A percentile compares a stretch with the other conserved stretches of the same genome.
Conservation (phyloP, 2,888 invertebrate species). For the Idaea biselata region DNA sequence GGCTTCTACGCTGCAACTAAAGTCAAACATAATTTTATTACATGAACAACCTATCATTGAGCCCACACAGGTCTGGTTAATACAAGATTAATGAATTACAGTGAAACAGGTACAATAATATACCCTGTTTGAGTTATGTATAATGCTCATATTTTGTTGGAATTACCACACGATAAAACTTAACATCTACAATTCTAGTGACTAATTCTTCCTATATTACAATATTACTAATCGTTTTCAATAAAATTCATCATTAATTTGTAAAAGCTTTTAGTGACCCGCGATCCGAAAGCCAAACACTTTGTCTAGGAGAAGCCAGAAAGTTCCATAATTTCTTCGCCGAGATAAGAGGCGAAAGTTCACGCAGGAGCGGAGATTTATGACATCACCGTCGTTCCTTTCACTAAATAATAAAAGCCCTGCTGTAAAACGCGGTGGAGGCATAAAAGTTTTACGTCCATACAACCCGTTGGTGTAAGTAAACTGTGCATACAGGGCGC, state of each 20-base stretch:
- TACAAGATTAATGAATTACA: constrained; percentile 68
- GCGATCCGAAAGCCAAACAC: constrained; percentile 75
- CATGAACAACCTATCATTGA: constrained; percentile 60
- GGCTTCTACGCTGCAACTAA: constrained; percentile 49
- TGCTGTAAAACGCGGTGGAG: constrained; percentile 76
- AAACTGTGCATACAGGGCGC: constrained; percentile 57
- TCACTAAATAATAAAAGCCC: constrained; percentile 80
- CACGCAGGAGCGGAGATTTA: constrained; percentile 80
- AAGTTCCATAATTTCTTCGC: constrained; percentile 79
- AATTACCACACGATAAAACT: constrained; percentile 28
- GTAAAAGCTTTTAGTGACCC: constrained; percentile 72
- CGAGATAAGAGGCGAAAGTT: constrained; percentile 80
- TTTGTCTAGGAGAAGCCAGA: constrained; percentile 77
- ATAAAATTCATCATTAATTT: constrained; percentile 62
- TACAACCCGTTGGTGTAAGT: constrained; percentile 74
- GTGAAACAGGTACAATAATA: constrained; percentile 47
- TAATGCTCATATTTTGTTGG: constrained; percentile 33
- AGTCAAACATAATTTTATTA: constrained; percentile 73
- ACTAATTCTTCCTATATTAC: not conserved
- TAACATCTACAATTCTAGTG: constrained; percentile 26
- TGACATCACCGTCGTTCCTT: constrained; percentile 79
- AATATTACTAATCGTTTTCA: not conserved
- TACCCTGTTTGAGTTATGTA: constrained; percentile 38
- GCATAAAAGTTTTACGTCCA: constrained; percentile 79
- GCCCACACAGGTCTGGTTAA: constrained; percentile 72